These are phyloP conservation scores for Tenthredo distinguenda DNA, from an alignment of 2,888 invertebrate genomes.

Conservation along the genomic window DNA sequence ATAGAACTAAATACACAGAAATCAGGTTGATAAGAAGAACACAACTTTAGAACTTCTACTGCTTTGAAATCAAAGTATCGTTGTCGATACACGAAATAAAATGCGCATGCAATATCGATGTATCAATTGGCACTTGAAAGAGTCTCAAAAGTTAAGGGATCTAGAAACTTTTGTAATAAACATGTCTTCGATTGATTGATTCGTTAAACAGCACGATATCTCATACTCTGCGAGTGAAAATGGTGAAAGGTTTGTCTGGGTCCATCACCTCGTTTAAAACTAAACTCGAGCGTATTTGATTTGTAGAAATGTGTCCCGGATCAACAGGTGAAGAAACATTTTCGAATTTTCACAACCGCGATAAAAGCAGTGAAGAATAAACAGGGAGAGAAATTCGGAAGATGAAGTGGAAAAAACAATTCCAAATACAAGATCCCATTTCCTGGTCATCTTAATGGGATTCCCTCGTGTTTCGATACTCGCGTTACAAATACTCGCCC, in stretches of 20 bases:
- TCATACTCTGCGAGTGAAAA: background rate
- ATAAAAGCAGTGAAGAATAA: background rate
- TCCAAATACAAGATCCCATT: constrained; percentile 8
- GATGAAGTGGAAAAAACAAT: constrained; percentile 5
- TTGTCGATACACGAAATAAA: background rate
- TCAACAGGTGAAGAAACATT: background rate
- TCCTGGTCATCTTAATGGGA: background rate
- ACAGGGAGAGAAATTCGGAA: background rate
- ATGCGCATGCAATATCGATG: background rate
- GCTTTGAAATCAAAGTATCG: background rate
- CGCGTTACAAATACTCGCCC: background rate
- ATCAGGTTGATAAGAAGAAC: background rate
- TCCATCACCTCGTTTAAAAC: background rate
- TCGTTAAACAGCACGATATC: background rate
- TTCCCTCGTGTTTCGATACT: background rate
- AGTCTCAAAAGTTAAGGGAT: background rate
- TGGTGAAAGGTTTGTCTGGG: background rate
- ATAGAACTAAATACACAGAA: background rate
- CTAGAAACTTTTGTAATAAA: background rate
- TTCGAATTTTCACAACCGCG: background rate
- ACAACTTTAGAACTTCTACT: background rate
- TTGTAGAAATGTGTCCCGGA: background rate
- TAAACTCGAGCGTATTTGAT: background rate
- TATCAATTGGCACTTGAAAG: background rate
- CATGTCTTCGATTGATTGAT: background rate